phyloP scores from a whole-genome alignment of 92 coral and sea anemone species.

The Porites divaricata region DNA sequence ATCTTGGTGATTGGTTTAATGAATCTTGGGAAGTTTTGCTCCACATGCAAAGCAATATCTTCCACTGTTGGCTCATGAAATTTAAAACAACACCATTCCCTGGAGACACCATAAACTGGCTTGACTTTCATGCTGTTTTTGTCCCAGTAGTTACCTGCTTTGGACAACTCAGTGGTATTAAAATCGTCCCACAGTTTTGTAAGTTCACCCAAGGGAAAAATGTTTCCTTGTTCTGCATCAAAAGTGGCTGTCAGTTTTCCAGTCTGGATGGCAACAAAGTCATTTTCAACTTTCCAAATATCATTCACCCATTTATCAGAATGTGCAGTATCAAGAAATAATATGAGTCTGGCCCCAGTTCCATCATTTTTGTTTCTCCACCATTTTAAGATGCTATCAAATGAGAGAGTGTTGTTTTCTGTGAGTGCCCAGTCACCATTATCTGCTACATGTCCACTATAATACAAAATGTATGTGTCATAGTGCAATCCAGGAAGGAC shows the following conservation, averaged over 20 bases:
- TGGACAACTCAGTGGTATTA: conserved; percentile 60
- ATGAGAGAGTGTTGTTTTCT: conserved; percentile 80
- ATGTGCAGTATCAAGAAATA: conserved; percentile 90
- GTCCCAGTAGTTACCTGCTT: conserved; percentile 62
- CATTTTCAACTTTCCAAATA: conserved; percentile 78
- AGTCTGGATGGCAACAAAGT: conserved; percentile 90
- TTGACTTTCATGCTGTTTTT: conserved; percentile 72
- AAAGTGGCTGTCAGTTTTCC: conserved; percentile 68
- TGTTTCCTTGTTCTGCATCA: conserved; percentile 84
- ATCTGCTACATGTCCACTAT: conserved; percentile 92
- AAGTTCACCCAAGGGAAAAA: conserved; percentile 89
- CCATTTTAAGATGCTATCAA: conserved; percentile 73
- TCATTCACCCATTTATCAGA: conserved; percentile 90
- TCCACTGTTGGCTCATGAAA: conserved; percentile 96
- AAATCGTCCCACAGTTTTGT: conserved; percentile 90
- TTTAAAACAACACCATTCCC: conserved; percentile 91
- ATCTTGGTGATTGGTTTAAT: conserved; percentile 94
- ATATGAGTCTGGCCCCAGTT: conserved; percentile 85
- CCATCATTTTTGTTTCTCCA: conserved; percentile 82
- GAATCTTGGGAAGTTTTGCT: conserved; percentile 89
- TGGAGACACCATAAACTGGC: conserved; percentile 91
- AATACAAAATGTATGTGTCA: conserved; percentile 93
- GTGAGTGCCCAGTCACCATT: conserved; percentile 94
- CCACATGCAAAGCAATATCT: conserved; percentile 92
- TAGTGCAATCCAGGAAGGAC: conserved; percentile 90